A percentile compares a stretch with the other conserved stretches of the same genome.
These are phyloP conservation scores for silkworm (Bombyx mori) DNA, from an alignment of 1,140 invertebrate species.

Conservation along the genomic window DNA sequence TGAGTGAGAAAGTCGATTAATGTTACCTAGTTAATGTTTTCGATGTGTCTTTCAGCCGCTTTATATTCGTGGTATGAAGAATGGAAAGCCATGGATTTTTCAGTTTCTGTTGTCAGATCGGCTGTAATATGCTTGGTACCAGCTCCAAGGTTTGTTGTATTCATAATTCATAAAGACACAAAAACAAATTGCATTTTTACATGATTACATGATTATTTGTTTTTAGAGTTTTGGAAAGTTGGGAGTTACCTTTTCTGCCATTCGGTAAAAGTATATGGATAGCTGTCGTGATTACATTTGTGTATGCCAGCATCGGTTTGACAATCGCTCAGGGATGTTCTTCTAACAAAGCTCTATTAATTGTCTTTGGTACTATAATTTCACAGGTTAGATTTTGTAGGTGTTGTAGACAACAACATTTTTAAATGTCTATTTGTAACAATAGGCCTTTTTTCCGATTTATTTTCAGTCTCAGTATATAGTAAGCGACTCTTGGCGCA, in stretches of 20 bases:
- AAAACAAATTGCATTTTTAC: constrained; percentile 8
- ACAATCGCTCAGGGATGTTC: constrained; percentile 41
- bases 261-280: constrained; percentile 52
- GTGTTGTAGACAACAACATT: background rate
- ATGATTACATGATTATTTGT: constrained; percentile 7
- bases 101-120: constrained; percentile 68
- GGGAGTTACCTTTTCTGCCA: constrained; percentile 54
- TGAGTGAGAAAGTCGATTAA: too few species aligned
- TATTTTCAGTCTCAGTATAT: constrained; percentile 36
- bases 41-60: constrained; percentile 51
- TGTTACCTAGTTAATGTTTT: background rate
- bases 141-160: constrained; percentile 57
- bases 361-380: constrained; percentile 58
- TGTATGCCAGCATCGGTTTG: constrained; percentile 43
- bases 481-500: constrained; percentile 30
- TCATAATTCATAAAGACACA: too few species aligned
- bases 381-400: constrained; percentile 41
- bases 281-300: constrained; percentile 36
- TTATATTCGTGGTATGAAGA: constrained; percentile 74
- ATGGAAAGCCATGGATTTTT: constrained; percentile 71
- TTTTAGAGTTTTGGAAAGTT: constrained; percentile 49
- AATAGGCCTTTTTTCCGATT: background rate
- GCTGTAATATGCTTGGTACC: constrained; percentile 74
- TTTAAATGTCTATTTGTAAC: background rate
- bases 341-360: constrained; percentile 42